Evolutionary conservation across 2,113 vertebrate species (phyloP).

Genomic region (Antechinus stuartii): DNA sequence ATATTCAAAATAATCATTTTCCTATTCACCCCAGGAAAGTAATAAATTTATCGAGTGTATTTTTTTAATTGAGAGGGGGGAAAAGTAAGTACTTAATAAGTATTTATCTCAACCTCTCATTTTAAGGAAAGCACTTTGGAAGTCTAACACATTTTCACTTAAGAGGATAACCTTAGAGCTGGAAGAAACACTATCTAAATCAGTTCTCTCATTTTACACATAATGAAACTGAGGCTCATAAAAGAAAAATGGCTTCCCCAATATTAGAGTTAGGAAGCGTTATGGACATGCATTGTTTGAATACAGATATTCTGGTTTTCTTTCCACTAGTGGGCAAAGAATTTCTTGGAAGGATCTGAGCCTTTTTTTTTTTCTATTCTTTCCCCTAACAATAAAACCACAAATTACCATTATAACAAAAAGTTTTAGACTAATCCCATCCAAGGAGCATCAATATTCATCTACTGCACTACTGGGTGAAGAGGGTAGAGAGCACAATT

Average conservation of each 20-base stretch:
- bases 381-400: too few species aligned
- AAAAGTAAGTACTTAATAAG: neutral
- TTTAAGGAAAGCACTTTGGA: neutral
- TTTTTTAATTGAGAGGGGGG: neutral
- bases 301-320: too few species aligned
- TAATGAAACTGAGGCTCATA: neutral
- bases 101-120: neutral
- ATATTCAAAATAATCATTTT: neutral
- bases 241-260: neutral
- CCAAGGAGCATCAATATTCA: too few species aligned
- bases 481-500: too few species aligned
- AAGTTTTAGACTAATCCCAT: too few species aligned
- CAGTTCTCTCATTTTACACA: neutral
- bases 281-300: neutral
- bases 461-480: too few species aligned
- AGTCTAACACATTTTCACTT: neutral
- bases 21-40: neutral
- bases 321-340: too few species aligned
- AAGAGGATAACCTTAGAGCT: neutral
- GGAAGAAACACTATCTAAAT: neutral
- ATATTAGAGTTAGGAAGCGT: neutral
- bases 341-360: too few species aligned
- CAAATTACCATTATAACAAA: too few species aligned
- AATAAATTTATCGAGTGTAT: neutral
- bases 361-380: too few species aligned